Conservation (phyloP, 2,797 vertebrate genomes). For the Crax fasciolata region DNA sequence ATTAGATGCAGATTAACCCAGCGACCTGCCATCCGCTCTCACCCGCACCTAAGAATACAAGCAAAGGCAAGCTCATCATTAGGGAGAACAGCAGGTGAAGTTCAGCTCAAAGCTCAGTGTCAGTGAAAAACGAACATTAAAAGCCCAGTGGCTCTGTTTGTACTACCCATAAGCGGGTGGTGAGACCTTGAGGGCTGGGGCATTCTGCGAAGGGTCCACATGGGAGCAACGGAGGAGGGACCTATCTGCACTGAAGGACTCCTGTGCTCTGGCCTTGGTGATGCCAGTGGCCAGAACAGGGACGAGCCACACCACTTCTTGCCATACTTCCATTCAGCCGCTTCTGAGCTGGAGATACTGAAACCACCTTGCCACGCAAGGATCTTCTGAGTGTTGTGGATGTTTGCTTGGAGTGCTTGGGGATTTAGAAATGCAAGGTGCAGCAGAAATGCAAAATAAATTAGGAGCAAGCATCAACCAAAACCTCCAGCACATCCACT, state of each 20-base stretch:
- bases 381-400: not conserved
- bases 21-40: constrained; percentile 33
- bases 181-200: not conserved
- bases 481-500: not conserved
- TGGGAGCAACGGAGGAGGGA: not conserved
- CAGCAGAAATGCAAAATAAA: not conserved
- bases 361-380: not conserved
- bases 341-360: not conserved
- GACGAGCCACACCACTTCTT: not conserved
- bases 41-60: constrained; percentile 29
- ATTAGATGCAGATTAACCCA: constrained; percentile 69
- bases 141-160: not conserved
- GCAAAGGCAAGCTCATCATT: constrained; percentile 45
- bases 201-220: not conserved
- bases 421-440: constrained; percentile 1
- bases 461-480: not conserved
- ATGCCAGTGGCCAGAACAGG: not conserved
- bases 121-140: not conserved
- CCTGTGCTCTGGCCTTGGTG: not conserved
- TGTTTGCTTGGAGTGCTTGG: not conserved
- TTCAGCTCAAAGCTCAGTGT: constrained; percentile 47
- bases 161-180: not conserved
- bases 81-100: constrained; percentile 24
- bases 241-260: not conserved
- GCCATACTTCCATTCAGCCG: not conserved